A percentile compares a stretch with the other conserved stretches of the same genome.
phyloP scores from a whole-genome alignment of 2,113 vertebrate genomes.

The Albula goreensis region DNA sequence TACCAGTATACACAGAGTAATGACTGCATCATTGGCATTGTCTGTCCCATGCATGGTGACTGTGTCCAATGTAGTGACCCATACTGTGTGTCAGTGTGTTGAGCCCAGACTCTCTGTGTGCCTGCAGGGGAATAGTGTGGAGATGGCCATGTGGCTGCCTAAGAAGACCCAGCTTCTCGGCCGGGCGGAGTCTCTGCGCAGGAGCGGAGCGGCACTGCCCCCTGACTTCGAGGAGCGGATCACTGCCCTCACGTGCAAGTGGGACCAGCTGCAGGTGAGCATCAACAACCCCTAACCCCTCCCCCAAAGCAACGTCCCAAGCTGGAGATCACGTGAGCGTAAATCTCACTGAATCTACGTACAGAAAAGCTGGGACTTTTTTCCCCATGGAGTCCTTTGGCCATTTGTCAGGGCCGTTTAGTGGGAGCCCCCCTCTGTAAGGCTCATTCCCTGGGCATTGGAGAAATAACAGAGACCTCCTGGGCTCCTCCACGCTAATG shows the following conservation, averaged over 20 bases:
- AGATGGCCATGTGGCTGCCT: constrained; percentile 86
- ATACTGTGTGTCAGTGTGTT: constrained; percentile 17
- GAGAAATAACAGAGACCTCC: not conserved
- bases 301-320: too few relatives aligned
- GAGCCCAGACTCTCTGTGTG: not conserved
- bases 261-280: constrained; percentile 89
- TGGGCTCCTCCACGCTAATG: not conserved
- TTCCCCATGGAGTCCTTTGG: not conserved
- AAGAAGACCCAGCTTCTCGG: constrained; percentile 84
- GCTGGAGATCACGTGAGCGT: not conserved
- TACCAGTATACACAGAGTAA: not conserved
- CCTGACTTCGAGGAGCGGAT: constrained; percentile 82
- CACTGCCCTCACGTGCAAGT: constrained; percentile 88
- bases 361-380: not conserved
- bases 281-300: not conserved
- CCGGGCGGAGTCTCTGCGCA: constrained; percentile 84
- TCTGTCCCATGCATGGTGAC: not conserved
- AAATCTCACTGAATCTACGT: not conserved
- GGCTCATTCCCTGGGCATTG: not conserved
- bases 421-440: not conserved
- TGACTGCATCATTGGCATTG: not conserved
- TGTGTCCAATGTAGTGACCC: not conserved
- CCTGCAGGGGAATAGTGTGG: constrained; percentile 82
- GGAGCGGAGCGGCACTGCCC: constrained; percentile 80
- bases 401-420: not conserved